Evolutionary conservation across 1,140 invertebrate species (phyloP).

Genomic region (Vanessa atalanta): DNA sequence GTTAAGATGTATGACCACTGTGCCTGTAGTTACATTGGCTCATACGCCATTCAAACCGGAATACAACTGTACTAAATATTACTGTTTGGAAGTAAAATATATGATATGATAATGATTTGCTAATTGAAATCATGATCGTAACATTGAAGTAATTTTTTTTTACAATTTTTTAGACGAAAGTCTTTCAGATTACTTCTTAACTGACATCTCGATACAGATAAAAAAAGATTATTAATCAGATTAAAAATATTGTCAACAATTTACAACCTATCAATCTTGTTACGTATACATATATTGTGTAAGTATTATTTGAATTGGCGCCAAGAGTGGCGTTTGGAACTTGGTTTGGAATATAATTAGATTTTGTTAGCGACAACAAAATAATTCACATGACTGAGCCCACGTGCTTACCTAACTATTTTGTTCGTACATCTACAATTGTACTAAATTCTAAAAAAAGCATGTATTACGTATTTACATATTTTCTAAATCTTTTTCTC

Average conservation of each 20-base stretch:
- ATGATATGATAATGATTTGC: too few species aligned
- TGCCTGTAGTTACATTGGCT: too few species aligned
- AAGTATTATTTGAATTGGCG: constrained; percentile 16
- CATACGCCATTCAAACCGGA: too few species aligned
- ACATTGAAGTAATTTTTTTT: too few species aligned
- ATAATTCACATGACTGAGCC: constrained; percentile 24
- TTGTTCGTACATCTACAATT: background rate
- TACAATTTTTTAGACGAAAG: too few species aligned
- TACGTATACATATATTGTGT: background rate
- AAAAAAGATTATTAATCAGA: background rate
- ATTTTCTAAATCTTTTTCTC: too few species aligned
- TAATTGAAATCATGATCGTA: too few species aligned
- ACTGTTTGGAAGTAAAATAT: too few species aligned
- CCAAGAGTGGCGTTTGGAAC: constrained; percentile 19
- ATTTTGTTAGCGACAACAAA: constrained; percentile 1
- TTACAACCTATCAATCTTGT: background rate
- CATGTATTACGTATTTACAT: background rate
- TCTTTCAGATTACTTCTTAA: too few species aligned
- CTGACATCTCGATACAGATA: too few species aligned
- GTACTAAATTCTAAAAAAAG: background rate
- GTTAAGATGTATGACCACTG: too few species aligned
- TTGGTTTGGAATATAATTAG: constrained; percentile 3
- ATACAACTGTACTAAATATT: too few species aligned
- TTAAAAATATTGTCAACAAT: background rate
- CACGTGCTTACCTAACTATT: constrained; percentile 6